Conservation (phyloP, 2,113 vertebrate genomes). For the Mystacornis crossleyi region DNA sequence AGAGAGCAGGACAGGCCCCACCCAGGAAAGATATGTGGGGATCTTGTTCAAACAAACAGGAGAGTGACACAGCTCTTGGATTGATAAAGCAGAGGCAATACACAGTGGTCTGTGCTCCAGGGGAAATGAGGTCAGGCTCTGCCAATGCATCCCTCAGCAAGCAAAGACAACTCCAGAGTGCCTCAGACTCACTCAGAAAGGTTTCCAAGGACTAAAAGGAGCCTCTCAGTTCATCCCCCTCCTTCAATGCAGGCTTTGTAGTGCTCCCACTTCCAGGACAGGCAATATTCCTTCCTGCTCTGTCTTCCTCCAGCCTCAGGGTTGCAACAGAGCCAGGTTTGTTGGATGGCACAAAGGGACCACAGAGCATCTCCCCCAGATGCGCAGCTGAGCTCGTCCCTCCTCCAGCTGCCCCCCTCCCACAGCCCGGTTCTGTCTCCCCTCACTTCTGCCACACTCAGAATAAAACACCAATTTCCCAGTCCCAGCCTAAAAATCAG, state of each 20-base stretch:
- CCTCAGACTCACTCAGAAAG: not conserved
- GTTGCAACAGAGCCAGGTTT: constrained; percentile 17
- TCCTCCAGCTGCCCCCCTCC: not conserved
- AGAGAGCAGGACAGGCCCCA: not conserved
- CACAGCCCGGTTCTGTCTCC: not conserved
- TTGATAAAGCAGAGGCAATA: not conserved
- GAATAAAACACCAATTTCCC: not conserved
- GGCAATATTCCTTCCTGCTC: constrained; percentile 26
- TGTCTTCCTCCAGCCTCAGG: not conserved
- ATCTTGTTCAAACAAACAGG: not conserved
- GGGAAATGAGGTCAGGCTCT: constrained; percentile 24
- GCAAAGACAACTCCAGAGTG: not conserved
- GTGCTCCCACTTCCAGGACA: not conserved
- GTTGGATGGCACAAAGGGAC: constrained; percentile 18
- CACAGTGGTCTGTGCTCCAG: not conserved
- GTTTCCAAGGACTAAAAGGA: not conserved
- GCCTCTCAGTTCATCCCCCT: not conserved
- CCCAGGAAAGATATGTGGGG: not conserved
- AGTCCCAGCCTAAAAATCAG: not conserved
- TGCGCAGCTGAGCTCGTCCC: fast-evolving
- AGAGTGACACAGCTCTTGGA: not conserved
- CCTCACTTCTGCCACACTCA: not conserved
- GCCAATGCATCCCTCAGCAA: not conserved
- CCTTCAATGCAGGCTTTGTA: constrained; percentile 38
- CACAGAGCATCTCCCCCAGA: constrained; percentile 25